Evolutionary conservation across 2,797 vertebrate genomes (phyloP), one percentile per base, ranked within the genome.

Genomic region (Enteromius unitaeniatus): DNA sequence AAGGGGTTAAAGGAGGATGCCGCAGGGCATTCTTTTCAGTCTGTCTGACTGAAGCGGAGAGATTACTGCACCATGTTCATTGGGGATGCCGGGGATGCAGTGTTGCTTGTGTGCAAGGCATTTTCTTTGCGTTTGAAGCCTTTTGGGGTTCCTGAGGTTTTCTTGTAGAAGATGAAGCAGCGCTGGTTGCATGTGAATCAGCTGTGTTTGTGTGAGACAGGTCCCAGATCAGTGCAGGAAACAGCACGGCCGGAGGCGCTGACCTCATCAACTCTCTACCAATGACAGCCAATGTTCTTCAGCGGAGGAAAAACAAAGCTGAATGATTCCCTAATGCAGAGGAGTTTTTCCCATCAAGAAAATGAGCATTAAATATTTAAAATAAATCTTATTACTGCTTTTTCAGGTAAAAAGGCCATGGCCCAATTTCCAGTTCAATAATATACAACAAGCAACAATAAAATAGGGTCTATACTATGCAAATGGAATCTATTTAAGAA

Each of bases 1-100:
- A 89, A 72, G 65, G 34, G 62, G 64, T 85, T 53, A 40, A 40
- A 85, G 78, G 69, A 68, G 55, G 49, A 70, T 11, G 70, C 87
- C 72, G 64, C 82, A 88, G 92, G 92, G 70, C 34, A 23, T 79
- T 75, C 86, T 90, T 92, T 92, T 93, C 93, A 91, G 91, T 91
- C 86, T 91, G 88, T 91, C 89, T 91, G 92, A 93, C 91, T 90
- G 91, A 93, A 88, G 87, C 86, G 89, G 81, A 85, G 89, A 88
- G 92, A 94, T 93, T 93, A 92, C 87, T 40, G 87, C 85, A 88
- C 86, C 69, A 81, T 92, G 89, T 89, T 81, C 84, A 89, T 78
- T 84, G 26, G 81, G 60, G 87, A 92, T 88, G 89, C 84, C 40
- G 85, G 85, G 86, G 89, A 86, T 79, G 69, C 8, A 58, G 67